These are phyloP conservation scores for Bruchidius siliquastri DNA, from an alignment of 2,888 invertebrate genomes.

Conservation along the genomic window DNA sequence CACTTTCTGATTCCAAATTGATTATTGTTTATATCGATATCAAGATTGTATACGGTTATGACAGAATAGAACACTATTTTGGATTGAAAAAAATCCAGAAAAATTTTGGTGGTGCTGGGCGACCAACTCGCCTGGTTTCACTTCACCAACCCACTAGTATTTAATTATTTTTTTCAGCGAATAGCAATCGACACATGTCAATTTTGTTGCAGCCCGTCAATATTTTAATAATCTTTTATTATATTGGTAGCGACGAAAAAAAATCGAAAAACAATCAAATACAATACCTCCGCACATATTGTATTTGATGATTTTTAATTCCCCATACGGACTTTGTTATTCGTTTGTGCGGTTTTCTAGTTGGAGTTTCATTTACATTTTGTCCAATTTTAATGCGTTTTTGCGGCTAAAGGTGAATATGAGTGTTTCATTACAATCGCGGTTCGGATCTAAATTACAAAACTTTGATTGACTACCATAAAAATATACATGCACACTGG, in stretches of 20 bases:
- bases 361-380: constrained; percentile 42
- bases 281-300: constrained; percentile 7
- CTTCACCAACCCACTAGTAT: neutral
- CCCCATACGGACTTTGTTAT: constrained; percentile 30
- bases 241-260: constrained; percentile 13
- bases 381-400: constrained; percentile 43
- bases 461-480: constrained; percentile 33
- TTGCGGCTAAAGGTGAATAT: constrained; percentile 38
- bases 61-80: too few relatives aligned
- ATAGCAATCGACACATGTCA: neutral
- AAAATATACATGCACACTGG: neutral
- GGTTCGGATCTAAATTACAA: constrained; percentile 35
- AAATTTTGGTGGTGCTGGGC: too few relatives aligned
- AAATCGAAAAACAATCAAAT: constrained; percentile 13
- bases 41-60: too few relatives aligned
- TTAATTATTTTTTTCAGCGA: neutral
- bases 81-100: too few relatives aligned
- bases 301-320: constrained; percentile 25
- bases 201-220: neutral
- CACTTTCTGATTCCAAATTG: too few relatives aligned
- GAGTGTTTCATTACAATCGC: constrained; percentile 40
- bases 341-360: constrained; percentile 39
- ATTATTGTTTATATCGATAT: too few relatives aligned
- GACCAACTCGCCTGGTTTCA: too few relatives aligned
- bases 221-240: constrained; percentile 17